Evolutionary conservation across 2,797 vertebrate species (phyloP), one percentile per base, ranked within the genome.

Genomic region (Manis crassicaudata): DNA sequence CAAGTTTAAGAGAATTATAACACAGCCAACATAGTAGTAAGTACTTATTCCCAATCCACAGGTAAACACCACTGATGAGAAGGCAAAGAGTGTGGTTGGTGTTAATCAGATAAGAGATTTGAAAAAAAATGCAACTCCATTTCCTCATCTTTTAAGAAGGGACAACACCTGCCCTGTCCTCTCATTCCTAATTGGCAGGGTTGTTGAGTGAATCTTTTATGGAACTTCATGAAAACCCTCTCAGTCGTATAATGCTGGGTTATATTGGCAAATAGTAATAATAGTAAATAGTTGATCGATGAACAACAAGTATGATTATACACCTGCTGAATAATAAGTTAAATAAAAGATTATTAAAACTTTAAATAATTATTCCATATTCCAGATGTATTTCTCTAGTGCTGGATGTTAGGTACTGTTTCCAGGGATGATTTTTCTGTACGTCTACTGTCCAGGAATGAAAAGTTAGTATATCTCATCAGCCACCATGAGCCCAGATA

Each of bases 341-440:
- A 60, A 82, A 76, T n/a, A 40, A 79, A 92, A 86, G 8, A 73
- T 70, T 75, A 50, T 43, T 92, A 91, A 90, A 60, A 12, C n/a
- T 43, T 54, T 84, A 76, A 90, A 63, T 83, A 62, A 72, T 46
- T 21, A 13, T 12, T 82, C 25, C 13, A 32, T 70, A 75, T 86
- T 46, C 21, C 46, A 86, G 50, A 86, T 0, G 1, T 16, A 80
- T 60, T 52, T 80, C n/a, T 83, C 35, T 75, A 63, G 5, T 52
- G 11, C n/a, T 68, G n/a, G 62, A 43, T 32, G n/a, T 79, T 65
- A 54, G 43, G 35, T 76, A 14, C 23, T 52, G 20, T 94, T 90
- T 73, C 40, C 54, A 37, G 46, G n/a, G 25, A 20, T 85, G 17
- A 54, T 35, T 92, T 81, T 85, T 88, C 50, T 90, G 0, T 60